Base-by-base conservation (phyloP, 2,888 invertebrate species). In the Suillia variegata region DNA sequence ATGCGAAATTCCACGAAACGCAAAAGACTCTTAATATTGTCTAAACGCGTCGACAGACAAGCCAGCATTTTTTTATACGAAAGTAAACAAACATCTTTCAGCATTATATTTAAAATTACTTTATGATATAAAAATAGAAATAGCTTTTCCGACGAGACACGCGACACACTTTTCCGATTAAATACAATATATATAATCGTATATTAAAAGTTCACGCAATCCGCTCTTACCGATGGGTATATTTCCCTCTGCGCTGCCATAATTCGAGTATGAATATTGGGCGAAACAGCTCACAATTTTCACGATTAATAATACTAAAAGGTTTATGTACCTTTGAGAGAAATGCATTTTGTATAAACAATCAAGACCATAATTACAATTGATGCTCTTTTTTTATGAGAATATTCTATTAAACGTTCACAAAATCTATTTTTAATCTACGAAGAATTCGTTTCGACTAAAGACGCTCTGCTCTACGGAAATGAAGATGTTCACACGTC, bases 41-140 rank as follows among this genome's bases (percentile, higher is more conserved):
- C 73, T 70, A 68, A 70, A 49, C 10, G 71, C 67, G 74, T 64
- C 74, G 74, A 72, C 69, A 71, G 74, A 72, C 73, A 69, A 66
- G 67, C 67, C 70, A 73, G 69, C 70, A 58, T 73, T 69, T 71
- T 73, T 71, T 64, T 10, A 69, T 26, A 69, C 62, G 65, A 74
- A 74, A 72, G 74, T 74, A 74, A 74, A 70, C 69, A 70, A 59
- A n/a, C 26, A 26, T 10, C 10, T 26, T 26, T 26, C 26, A 26
- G 10, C 26, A 10, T 26, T 10, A 10, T 26, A 10, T 26, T 26
- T 26, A 5, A n/a, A n/a, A n/a, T n/a, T n/a, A n/a, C n/a, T n/a
- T n/a, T n/a, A n/a, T n/a, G n/a, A n/a, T n/a, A n/a, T n/a, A 26
- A 10, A 26, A 26, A 26, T 62, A 57, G 53, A 58, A 52, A 59